Evolutionary conservation across 2,888 invertebrate species (phyloP).

Genomic region (Cryptus viduatorius): DNA sequence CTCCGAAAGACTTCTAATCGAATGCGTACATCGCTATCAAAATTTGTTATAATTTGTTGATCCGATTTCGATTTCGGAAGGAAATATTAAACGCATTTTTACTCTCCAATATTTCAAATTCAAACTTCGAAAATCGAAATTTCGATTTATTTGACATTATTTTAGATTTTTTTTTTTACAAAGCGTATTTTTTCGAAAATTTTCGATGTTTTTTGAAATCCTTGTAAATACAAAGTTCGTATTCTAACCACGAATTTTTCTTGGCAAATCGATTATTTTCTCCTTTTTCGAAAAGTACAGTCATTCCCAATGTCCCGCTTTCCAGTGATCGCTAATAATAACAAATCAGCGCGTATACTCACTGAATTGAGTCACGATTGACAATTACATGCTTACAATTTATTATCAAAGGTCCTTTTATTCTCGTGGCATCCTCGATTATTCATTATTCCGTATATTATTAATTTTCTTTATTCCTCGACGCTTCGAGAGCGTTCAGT

Average conservation of each 20-base stretch:
- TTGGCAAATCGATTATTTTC: neutral
- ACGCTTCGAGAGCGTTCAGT: conserved; percentile 24
- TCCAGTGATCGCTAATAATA: conserved; percentile 9
- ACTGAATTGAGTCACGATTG: conserved; percentile 25
- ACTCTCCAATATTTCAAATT: too few relatives aligned
- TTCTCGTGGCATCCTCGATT: conserved; percentile 32
- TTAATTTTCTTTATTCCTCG: conserved; percentile 42
- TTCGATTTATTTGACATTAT: too few relatives aligned
- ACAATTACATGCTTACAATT: conserved; percentile 28
- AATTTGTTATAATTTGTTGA: neutral
- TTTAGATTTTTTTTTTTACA: too few relatives aligned
- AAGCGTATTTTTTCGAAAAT: too few relatives aligned
- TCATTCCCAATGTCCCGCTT: neutral
- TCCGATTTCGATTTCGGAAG: too few relatives aligned
- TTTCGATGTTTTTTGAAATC: neutral
- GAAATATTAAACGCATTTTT: too few relatives aligned
- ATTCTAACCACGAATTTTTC: neutral
- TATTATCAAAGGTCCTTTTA: conserved; percentile 31
- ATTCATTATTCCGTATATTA: conserved; percentile 45
- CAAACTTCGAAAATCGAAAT: too few relatives aligned
- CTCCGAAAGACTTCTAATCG: neutral
- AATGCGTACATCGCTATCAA: neutral
- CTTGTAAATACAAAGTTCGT: neutral
- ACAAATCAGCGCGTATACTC: conserved; percentile 14
- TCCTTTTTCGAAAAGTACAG: neutral